phyloP scores from a whole-genome alignment of 2,888 invertebrate species.

The Synanthedon tipuliformis region DNA sequence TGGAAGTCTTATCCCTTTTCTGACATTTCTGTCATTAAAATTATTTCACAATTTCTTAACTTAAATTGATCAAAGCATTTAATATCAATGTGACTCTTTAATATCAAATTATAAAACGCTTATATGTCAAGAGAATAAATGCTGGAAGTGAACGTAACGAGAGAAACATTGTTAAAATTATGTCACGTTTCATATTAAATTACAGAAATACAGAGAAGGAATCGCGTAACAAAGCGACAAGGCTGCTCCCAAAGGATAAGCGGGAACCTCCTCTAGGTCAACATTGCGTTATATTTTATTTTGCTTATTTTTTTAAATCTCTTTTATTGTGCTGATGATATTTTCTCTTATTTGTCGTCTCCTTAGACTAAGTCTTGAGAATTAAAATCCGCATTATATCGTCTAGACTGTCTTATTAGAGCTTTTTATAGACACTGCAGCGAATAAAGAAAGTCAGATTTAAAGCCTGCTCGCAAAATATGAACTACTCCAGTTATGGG shows the following conservation, averaged over 20 bases:
- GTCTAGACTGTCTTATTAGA: neutral
- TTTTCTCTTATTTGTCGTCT: neutral
- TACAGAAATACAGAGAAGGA: slow-evolving; percentile 24
- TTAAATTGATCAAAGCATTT: too few relatives aligned
- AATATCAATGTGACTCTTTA: too few relatives aligned
- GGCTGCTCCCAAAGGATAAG: slow-evolving; percentile 3
- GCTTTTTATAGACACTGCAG: too few relatives aligned
- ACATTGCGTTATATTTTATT: slow-evolving; percentile 31
- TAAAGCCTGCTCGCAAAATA: too few relatives aligned
- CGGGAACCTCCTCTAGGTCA: slow-evolving; percentile 23
- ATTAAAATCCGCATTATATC: neutral
- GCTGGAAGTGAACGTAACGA: neutral
- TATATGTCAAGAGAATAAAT: neutral
- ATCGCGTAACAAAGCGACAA: slow-evolving; percentile 25
- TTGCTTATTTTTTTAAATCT: slow-evolving; percentile 16
- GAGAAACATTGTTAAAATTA: slow-evolving; percentile 21
- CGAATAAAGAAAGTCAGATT: too few relatives aligned
- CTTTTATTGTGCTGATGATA: neutral
- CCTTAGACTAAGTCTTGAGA: neutral
- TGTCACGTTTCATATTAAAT: slow-evolving; percentile 46
- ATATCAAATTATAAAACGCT: neutral
- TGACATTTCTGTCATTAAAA: too few relatives aligned
- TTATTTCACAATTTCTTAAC: too few relatives aligned
- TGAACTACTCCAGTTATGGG: too few relatives aligned
- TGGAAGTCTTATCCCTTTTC: too few relatives aligned